Percentiles rank a stretch among this genome's conserved stretches.
phyloP scores from a whole-genome alignment of 2,888 invertebrate genomes.

The Xestoiulus laeticollis region DNA sequence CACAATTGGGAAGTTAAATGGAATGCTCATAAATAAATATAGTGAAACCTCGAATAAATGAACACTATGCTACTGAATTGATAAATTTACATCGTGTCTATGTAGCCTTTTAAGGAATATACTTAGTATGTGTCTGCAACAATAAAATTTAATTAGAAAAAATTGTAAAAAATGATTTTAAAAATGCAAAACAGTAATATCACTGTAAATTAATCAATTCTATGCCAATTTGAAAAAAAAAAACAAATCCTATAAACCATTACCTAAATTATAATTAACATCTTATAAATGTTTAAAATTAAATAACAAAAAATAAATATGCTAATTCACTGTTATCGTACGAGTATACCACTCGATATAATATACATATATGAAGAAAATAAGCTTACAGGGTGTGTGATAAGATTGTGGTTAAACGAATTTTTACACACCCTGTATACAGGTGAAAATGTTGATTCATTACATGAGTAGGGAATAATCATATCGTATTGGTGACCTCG shows the following conservation, averaged over 20 bases:
- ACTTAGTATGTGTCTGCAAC: too few relatives aligned
- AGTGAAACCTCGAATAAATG: conserved; percentile 43
- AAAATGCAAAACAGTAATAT: too few relatives aligned
- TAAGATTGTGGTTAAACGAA: neutral
- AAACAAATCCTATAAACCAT: neutral
- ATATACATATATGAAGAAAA: neutral
- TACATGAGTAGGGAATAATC: neutral
- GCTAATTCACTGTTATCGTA: neutral
- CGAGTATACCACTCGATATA: neutral
- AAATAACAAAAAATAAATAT: conserved; percentile 2
- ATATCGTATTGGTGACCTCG: conserved; percentile 45
- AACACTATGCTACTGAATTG: neutral
- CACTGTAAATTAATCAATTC: conserved; percentile 32
- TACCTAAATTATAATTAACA: conserved; percentile 19
- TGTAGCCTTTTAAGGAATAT: neutral
- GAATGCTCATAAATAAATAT: conserved; percentile 35
- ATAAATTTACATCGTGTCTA: neutral
- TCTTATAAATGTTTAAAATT: neutral
- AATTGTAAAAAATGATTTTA: too few relatives aligned
- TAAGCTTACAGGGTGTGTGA: neutral
- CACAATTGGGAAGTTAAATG: conserved; percentile 8
- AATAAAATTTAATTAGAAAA: too few relatives aligned
- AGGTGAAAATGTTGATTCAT: neutral
- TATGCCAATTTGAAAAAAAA: neutral
- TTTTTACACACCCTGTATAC: neutral